Conservation (phyloP, 2,888 invertebrate genomes). For the Drosophila greeni region DNA sequence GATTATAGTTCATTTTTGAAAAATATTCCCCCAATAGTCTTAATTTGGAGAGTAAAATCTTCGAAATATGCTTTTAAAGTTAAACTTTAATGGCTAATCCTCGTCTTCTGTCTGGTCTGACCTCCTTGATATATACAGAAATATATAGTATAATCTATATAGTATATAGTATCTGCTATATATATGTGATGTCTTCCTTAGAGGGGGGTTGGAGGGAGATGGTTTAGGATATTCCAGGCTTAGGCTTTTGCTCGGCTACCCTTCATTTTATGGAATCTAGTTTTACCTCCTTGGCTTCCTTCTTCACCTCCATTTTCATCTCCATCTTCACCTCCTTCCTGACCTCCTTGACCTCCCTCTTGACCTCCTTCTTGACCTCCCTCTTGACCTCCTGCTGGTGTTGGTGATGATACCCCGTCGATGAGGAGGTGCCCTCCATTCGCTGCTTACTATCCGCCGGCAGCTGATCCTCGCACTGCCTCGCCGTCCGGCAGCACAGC, state of each 20-base stretch:
- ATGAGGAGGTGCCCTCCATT: slow-evolving; percentile 41
- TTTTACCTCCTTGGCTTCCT: neutral
- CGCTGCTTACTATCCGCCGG: slow-evolving; percentile 63
- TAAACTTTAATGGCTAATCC: neutral
- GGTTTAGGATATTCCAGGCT: neutral
- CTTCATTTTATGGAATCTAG: neutral
- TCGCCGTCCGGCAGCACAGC: slow-evolving; percentile 80
- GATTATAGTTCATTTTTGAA: neutral
- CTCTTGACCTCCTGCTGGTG: slow-evolving; percentile 15
- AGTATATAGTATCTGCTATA: no score
- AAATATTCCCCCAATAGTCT: neutral
- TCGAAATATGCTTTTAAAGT: neutral
- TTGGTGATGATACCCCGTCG: slow-evolving; percentile 30
- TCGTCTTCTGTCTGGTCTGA: neutral
- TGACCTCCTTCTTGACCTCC: neutral
- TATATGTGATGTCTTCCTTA: no score
- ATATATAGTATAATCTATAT: neutral
- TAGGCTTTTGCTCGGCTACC: neutral
- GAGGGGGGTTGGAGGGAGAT: no score
- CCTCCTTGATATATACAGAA: neutral
- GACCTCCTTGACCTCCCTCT: neutral
- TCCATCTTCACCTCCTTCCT: neutral
- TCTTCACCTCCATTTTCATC: slow-evolving; percentile 13
- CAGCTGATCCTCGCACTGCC: slow-evolving; percentile 56
- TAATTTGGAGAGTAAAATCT: neutral